These are phyloP conservation scores for Diarsia rubi DNA, from an alignment of 2,888 invertebrate genomes.

Conservation along the genomic window DNA sequence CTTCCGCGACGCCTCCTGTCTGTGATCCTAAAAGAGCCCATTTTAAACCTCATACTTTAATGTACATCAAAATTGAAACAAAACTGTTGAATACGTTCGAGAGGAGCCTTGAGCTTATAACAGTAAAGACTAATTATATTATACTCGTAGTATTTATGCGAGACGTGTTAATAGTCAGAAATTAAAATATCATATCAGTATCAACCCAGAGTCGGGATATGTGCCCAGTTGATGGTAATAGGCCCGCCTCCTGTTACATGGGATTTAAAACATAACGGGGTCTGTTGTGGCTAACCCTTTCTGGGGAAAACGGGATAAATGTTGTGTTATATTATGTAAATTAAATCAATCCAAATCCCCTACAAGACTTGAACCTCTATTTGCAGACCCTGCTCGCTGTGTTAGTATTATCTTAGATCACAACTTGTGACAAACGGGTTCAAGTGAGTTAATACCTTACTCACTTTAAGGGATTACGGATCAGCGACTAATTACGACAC, in stretches of 20 bases:
- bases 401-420: conserved; percentile 21
- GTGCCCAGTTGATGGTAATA: too few species aligned
- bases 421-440: conserved; percentile 35
- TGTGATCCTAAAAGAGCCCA: too few species aligned
- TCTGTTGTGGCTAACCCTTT: not conserved
- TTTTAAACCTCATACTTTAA: too few species aligned
- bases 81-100: too few species aligned
- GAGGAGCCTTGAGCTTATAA: not conserved
- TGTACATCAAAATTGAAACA: too few species aligned
- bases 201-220: not conserved
- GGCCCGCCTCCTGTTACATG: not conserved
- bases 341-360: not conserved
- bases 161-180: not conserved
- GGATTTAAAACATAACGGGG: not conserved
- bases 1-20: too few species aligned
- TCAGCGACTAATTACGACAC: conserved; percentile 10
- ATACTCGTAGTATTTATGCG: not conserved
- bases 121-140: not conserved
- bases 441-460: conserved; percentile 20
- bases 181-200: not conserved
- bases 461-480: conserved; percentile 21
- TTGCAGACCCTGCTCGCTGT: not conserved
- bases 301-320: not conserved
- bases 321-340: not conserved
- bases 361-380: not conserved